Base-by-base conservation (phyloP, 2,888 invertebrate species). In the Iphiclides podalirius region DNA sequence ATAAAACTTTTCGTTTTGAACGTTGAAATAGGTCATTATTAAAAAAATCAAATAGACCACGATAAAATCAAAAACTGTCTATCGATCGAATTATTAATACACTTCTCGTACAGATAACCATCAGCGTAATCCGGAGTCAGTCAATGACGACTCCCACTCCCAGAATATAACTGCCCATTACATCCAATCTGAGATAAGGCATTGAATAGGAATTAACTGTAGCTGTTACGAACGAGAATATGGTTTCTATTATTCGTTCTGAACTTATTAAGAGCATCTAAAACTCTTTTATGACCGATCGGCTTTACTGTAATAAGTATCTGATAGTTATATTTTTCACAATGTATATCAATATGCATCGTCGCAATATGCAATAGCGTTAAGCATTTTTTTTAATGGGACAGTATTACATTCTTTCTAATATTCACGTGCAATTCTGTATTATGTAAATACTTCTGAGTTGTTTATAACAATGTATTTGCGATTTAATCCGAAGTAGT, bases 151-250 rank as follows among this genome's bases (percentile, higher is more conserved):
- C 83, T 86, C 85, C 78, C 85, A 86, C 85, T 79, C 76, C 77
- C 76, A 63, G 72, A 44, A 76, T 77, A 71, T 58, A 55, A 54
- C 54, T 53, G 53, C 51, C 53, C 47, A 56, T 54, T 59, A 69
- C 67, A 68, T 67, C 72, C 69, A 73, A 71, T 79, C 68, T 74
- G 57, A 80, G 83, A 84, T 83, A 82, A 82, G 77, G 64, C 64
- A 71, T 78, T 80, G 71, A 79, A 83, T 81, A 71, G 76, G 73
- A 79, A 83, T 79, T 78, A 81, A 79, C 80, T 75, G 76, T 75
- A 70, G 69, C 67, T 46, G 43, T 67, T 67, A 67, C 59, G 63
- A 71, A 69, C 70, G 59, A 65, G 68, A 75, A 71, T 48, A 28
- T 37, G 13, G 17, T 28, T 15, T 17, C 41, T 33, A 48, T 42